Base-by-base conservation (phyloP, 2,888 invertebrate genomes). In the Ornithoptera alexandrae region DNA sequence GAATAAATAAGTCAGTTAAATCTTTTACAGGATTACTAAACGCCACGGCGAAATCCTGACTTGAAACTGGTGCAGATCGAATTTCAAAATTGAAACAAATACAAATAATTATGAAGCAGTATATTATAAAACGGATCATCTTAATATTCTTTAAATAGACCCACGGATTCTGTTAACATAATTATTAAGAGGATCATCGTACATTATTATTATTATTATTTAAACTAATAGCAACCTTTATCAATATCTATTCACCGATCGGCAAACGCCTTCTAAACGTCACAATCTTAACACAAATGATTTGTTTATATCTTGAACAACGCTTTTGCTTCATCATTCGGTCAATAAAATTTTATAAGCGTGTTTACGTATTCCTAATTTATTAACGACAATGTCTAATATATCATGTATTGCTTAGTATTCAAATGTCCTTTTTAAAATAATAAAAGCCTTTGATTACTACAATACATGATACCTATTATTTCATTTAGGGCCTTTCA, bases 11-110 rank as follows among this genome's bases (percentile, higher is more conserved):
- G 76, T 78, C 71, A n/a, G 81, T 72, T 22, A 91, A 78, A 73
- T 90, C 89, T 72, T 81, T 81, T 6, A 90, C 74, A 7, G 92
- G 92, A 78, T 90, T 89, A 3, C 85, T 83, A 68, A 90, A 91
- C 71, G 89, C 79, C 58, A 84, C 82, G 1, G 85, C 74, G 46
- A 89, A 76, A 50, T 85, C 85, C 70, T 83, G 80, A 17, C 78
- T 72, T 15, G 85, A 77, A 68, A 83, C 77, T 39, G 88, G 82
- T 17, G 82, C 79, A 46, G 82, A 77, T 66, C 77, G 72, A 39
- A 75, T 79, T 76, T 80, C 76, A 68, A 86, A 87, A 82, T 80
- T 86, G 78, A 71, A 83, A 74, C 74, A 85, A 81, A 63, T 20
- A 15, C 36, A 22, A 18, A 67, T 64, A 63, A 64, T 56, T 57